Base-by-base conservation (phyloP, 2,888 invertebrate genomes). In the Xanthorhoe designata region DNA sequence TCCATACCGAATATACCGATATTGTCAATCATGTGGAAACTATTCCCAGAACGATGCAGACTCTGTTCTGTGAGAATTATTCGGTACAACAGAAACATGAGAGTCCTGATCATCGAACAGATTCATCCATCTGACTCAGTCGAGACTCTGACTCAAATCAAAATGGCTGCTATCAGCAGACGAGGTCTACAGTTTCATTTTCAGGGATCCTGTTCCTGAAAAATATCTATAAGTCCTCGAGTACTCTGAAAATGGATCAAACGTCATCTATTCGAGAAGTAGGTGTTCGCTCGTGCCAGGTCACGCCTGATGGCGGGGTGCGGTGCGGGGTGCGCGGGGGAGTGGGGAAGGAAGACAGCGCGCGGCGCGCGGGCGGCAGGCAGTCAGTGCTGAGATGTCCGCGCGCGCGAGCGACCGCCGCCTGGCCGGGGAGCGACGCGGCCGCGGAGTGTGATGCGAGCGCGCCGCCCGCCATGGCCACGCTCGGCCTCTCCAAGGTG, bases 401-500 rank as follows among this genome's bases (percentile, higher is more conserved):
- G 69, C 62, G 68, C 62, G 70, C 63, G 57, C 68, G 64, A 61
- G 68, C 66, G 70, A 62, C 59, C 70, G 73, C 60, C 18, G 56
- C 78, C 70, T 78, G 82, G 85, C 6, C 49, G 32, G 32, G 32
- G 32, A 53, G 68, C 68, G 65, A 71, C 71, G 73, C 66, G 69
- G 84, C 84, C 86, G 84, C 88, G 80, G 84, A 82, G 75, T 87
- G 92, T 88, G 90, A 89, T 90, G 92, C 82, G 81, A 85, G 88
- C 89, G 88, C 88, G 85, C 81, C 86, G 85, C 86, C 86, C 89
- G 92, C 88, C 94, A 98, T 98, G 98, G 98, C 98, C 95, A 98
- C 98, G 93, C 95, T 98, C 94, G 98, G 98, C 95, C 96, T 98
- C 84, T 98, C 98, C 89, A 98, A 98, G 95, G 98, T 98, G 93